A percentile compares a stretch with the other conserved stretches of the same genome.
phyloP scores from a whole-genome alignment of 2,888 invertebrate species.

The Drosophila lacicola region DNA sequence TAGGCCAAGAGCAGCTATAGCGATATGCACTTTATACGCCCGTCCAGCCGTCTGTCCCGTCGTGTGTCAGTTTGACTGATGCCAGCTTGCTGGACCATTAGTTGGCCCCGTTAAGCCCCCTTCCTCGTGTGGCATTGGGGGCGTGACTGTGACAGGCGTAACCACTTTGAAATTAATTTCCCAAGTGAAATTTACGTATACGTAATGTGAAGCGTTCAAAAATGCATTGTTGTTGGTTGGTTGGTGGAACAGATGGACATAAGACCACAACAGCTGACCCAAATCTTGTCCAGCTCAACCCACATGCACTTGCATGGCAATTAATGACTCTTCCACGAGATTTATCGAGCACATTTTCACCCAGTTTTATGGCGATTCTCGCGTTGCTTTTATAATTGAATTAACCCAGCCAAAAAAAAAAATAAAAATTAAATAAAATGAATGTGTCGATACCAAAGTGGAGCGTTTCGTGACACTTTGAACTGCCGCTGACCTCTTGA shows the following conservation, averaged over 20 bases:
- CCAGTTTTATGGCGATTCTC: slow-evolving; percentile 19
- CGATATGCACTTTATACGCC: slow-evolving; percentile 49
- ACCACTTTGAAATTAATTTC: slow-evolving; percentile 79
- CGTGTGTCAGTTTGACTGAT: slow-evolving; percentile 53
- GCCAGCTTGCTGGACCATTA: slow-evolving; percentile 70
- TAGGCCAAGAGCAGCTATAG: slow-evolving; percentile 65
- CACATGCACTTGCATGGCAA: slow-evolving; percentile 31
- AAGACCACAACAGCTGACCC: slow-evolving; percentile 51
- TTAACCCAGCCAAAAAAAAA: slow-evolving; percentile 25
- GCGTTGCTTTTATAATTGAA: slow-evolving; percentile 44
- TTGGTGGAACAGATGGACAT: too few relatives aligned
- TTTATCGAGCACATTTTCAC: slow-evolving; percentile 34
- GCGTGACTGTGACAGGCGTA: slow-evolving; percentile 31
- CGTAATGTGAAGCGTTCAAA: slow-evolving; percentile 40
- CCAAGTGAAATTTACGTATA: slow-evolving; percentile 78
- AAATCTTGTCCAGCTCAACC: slow-evolving; percentile 45
- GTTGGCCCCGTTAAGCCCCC: background rate
- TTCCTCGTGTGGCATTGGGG: background rate
- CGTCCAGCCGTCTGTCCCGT: slow-evolving; percentile 5
- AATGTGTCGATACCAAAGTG: slow-evolving; percentile 24
- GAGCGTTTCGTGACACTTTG: slow-evolving; percentile 58
- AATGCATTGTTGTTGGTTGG: slow-evolving; percentile 10
- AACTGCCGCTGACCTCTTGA: slow-evolving; percentile 48
- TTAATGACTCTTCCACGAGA: slow-evolving; percentile 40
- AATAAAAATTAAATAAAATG: background rate